Evolutionary conservation across 2,797 vertebrate genomes (phyloP).

Genomic region (Macroramphosus scolopax): DNA sequence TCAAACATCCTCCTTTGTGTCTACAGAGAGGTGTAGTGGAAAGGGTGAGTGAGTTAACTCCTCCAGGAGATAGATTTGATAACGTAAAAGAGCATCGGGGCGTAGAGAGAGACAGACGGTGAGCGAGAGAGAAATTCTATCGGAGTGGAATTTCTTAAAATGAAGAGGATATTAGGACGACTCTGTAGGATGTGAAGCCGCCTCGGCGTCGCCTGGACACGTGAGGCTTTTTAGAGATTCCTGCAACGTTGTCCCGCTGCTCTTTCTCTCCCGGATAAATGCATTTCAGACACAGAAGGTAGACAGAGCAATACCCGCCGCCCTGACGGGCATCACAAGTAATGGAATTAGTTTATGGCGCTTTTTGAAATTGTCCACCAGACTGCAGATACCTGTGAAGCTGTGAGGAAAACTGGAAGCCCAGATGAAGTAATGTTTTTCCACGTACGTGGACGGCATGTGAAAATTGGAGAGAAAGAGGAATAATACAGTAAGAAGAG

Average conservation of each 20-base stretch:
- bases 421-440: constrained; percentile 34
- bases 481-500: too few relatives aligned
- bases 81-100: constrained; percentile 15
- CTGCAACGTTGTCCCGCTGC: constrained; percentile 50
- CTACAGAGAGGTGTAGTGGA: not conserved
- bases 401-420: constrained; percentile 17
- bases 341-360: constrained; percentile 53
- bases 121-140: constrained; percentile 28
- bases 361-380: constrained; percentile 38
- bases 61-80: constrained; percentile 18
- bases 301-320: constrained; percentile 42
- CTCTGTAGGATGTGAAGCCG: constrained; percentile 8
- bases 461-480: constrained; percentile 24
- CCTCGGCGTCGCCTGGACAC: constrained; percentile 33
- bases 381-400: constrained; percentile 34
- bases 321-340: constrained; percentile 37
- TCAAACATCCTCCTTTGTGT: constrained; percentile 11
- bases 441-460: constrained; percentile 23
- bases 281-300: constrained; percentile 43
- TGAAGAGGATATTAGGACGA: constrained; percentile 34
- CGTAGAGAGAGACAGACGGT: constrained; percentile 1
- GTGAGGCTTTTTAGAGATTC: constrained; percentile 29
- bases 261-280: constrained; percentile 29
- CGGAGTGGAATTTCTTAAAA: constrained; percentile 24
- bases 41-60: constrained; percentile 13